Percentiles rank a stretch among this genome's conserved stretches.
Evolutionary conservation across 2,113 vertebrate genomes (phyloP).

Genomic region (Perca fluviatilis): DNA sequence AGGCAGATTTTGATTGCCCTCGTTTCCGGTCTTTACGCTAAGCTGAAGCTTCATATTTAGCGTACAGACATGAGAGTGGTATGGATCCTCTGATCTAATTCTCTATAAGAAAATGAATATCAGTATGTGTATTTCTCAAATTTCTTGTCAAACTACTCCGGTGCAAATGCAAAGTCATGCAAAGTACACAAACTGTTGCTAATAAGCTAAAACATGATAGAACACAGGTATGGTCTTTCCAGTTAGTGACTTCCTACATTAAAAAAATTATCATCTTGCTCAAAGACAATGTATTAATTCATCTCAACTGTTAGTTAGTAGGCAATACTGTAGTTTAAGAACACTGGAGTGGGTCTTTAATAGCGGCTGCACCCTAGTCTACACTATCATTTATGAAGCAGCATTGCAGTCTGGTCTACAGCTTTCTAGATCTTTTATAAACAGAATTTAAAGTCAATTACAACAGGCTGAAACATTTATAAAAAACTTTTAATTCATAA

Average conservation of each 20-base stretch:
- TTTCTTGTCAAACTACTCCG: background rate
- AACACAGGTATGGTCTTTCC: background rate
- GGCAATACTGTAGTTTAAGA: background rate
- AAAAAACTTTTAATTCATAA: background rate
- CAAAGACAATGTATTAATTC: background rate
- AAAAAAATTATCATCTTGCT: background rate
- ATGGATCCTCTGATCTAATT: background rate
- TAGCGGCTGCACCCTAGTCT: background rate
- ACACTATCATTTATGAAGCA: background rate
- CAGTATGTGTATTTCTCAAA: background rate
- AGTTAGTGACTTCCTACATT: background rate
- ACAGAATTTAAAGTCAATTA: background rate
- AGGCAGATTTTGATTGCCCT: background rate
- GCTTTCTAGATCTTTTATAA: background rate
- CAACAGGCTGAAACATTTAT: background rate
- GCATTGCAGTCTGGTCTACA: background rate
- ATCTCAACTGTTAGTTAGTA: background rate
- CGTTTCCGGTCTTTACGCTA: background rate
- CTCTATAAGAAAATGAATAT: background rate
- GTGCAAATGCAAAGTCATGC: background rate
- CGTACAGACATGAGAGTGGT: background rate
- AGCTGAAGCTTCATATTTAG: background rate
- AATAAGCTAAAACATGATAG: too few species aligned
- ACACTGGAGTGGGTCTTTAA: background rate
- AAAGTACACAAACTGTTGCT: background rate